A percentile compares a stretch with the other conserved stretches of the same genome.
Evolutionary conservation across 2,113 vertebrate species (phyloP).

Genomic region (Natator depressus): DNA sequence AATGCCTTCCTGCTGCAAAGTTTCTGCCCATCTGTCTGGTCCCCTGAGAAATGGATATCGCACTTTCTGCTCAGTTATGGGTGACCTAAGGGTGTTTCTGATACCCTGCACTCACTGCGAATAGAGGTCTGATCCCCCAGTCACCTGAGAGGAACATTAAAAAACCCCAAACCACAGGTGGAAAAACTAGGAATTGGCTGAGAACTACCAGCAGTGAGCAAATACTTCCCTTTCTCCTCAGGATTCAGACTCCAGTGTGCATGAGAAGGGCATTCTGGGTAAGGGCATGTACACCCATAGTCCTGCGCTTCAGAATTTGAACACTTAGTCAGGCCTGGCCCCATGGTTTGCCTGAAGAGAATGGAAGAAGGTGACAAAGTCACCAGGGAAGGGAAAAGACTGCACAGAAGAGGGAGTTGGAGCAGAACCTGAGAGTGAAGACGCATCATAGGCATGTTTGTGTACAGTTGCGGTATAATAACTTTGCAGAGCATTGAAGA

Average conservation of each 20-base stretch:
- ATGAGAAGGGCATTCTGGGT: fast-evolving
- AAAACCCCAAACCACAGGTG: neutral
- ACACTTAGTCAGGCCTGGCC: neutral
- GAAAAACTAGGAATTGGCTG: neutral
- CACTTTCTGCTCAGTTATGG: neutral
- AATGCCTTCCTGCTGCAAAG: fast-evolving
- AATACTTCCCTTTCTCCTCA: neutral
- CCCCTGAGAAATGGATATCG: neutral
- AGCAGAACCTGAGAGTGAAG: neutral
- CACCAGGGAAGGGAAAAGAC: neutral
- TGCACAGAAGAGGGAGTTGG: neutral
- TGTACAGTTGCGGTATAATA: neutral
- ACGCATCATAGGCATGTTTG: neutral
- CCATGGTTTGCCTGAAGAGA: neutral
- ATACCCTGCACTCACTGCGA: neutral
- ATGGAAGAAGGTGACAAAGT: neutral
- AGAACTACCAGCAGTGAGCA: neutral
- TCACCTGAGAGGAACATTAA: neutral
- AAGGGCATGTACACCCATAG: neutral
- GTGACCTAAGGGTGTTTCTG: no score
- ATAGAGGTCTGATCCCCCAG: neutral
- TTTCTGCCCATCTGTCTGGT: fast-evolving
- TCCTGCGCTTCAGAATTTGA: neutral
- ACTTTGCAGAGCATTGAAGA: neutral
- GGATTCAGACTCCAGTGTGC: fast-evolving